Conservation (phyloP, 1,140 invertebrate genomes). For the Heliothis virescens region DNA sequence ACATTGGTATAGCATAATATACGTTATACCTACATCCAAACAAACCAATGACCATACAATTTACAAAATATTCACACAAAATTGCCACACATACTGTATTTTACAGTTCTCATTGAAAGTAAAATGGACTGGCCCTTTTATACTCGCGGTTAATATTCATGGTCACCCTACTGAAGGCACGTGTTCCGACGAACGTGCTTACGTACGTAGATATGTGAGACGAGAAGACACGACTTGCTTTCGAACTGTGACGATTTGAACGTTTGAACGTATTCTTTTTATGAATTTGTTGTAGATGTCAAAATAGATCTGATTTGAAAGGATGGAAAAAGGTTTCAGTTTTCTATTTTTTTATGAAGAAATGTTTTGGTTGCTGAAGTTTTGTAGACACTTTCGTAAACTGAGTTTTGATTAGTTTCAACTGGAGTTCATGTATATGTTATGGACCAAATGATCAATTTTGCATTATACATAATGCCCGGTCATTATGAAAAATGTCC, state of each 20-base stretch:
- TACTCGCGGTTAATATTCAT: not conserved
- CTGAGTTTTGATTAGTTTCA: no score
- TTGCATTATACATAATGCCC: no score
- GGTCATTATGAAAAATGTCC: no score
- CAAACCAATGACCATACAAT: not conserved
- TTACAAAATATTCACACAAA: not conserved
- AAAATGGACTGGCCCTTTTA: slow-evolving; percentile 1
- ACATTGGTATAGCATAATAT: not conserved
- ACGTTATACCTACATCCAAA: not conserved
- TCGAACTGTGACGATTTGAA: not conserved
- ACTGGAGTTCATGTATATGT: no score
- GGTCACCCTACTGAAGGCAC: slow-evolving; percentile 13
- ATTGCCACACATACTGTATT: not conserved
- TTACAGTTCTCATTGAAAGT: not conserved
- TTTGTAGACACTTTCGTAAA: no score
- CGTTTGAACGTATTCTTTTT: not conserved
- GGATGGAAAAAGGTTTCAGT: no score
- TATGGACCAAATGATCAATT: no score
- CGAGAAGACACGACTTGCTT: slow-evolving; percentile 11
- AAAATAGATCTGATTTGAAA: not conserved
- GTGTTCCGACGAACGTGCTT: slow-evolving; percentile 20
- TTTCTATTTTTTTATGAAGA: no score
- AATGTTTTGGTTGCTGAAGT: no score
- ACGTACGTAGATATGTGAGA: not conserved
- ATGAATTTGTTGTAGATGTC: not conserved